Conservation (phyloP, 2,113 vertebrate species). For the Megaleporinus macrocephalus region DNA sequence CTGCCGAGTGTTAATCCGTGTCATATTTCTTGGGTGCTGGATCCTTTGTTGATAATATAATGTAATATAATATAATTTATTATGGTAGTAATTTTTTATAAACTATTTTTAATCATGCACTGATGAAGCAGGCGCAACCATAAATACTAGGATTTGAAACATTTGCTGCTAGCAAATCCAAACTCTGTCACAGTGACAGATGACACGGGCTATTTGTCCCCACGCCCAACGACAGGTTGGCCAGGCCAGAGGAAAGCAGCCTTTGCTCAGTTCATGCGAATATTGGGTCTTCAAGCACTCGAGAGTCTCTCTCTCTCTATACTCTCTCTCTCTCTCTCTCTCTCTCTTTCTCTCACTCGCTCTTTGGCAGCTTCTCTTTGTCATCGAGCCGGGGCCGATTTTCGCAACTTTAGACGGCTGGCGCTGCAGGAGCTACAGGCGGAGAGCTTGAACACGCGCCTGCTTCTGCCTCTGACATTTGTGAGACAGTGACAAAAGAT, state of each 20-base stretch:
- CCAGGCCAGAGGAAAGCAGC: neutral
- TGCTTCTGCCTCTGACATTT: constrained; percentile 31
- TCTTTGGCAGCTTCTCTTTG: constrained; percentile 44
- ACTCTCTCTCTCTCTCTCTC: neutral
- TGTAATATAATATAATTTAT: too few relatives aligned
- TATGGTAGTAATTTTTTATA: too few relatives aligned
- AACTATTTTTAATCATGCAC: neutral
- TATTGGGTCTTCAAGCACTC: constrained; percentile 31
- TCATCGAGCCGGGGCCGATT: constrained; percentile 35
- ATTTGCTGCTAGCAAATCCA: neutral
- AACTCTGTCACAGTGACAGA: constrained; percentile 2
- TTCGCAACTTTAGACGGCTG: constrained; percentile 24
- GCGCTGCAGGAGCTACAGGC: constrained; percentile 20
- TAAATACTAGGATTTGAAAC: neutral
- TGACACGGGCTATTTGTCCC: constrained; percentile 19
- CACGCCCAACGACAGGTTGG: constrained; percentile 11
- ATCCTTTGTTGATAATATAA: too few relatives aligned
- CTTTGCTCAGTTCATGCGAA: constrained; percentile 16
- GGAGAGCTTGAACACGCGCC: constrained; percentile 4
- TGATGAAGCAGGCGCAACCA: neutral
- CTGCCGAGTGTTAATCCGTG: too few relatives aligned
- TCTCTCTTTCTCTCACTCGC: constrained; percentile 6
- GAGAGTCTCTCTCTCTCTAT: constrained; percentile 2
- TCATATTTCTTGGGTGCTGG: too few relatives aligned
- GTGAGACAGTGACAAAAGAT: constrained; percentile 45